Base-by-base conservation (phyloP, 2,888 invertebrate genomes). In the Leptarthrus brevirostris region DNA sequence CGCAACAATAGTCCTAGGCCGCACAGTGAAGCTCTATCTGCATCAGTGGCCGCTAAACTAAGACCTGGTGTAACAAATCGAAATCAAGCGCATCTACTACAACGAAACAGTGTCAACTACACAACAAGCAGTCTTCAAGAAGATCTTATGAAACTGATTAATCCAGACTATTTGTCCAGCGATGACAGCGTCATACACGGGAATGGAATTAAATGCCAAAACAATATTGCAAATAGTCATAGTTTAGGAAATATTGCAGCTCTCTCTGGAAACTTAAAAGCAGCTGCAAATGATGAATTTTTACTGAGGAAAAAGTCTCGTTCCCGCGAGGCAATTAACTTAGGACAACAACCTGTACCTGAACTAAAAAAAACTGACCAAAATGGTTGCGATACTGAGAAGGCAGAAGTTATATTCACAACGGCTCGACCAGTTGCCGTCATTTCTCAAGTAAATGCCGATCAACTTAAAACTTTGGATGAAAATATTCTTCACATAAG, bases 61-160 rank as follows among this genome's bases (percentile, higher is more conserved):
- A 81, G 88, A 54, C 86, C 87, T 0, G 86, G 86, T 2, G 86
- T 86, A 0, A 85, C 85, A 3, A 80, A 83, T 56, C 77, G 78
- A 8, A 90, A 89, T 74, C 88, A 89, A 10, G 89, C 74, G 1
- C 72, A 76, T 56, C 66, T 77, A 34, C 44, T 89, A 10, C 80
- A 81, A 61, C 75, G 81, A 6, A 78, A 80, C 24, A 81, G 80
- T 53, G 79, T 80, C 0, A 80, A 79, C 64, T 79, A 78, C 18
- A 76, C 80, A 8, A 72, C 72, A n/a, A 80, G 79, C 30, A 91
- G 90, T 20, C 86, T 92, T 26, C 92, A 95, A 86, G 95, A 96
- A 83, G 96, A 96, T 82, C 86, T 94, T 20, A 91, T 95, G 87
- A 90, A 93, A 58, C 87, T 96, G 24, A 96, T 96, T 80, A 93